phyloP scores from a whole-genome alignment of 23 tunicate species.

The Trididemnum clinides region DNA sequence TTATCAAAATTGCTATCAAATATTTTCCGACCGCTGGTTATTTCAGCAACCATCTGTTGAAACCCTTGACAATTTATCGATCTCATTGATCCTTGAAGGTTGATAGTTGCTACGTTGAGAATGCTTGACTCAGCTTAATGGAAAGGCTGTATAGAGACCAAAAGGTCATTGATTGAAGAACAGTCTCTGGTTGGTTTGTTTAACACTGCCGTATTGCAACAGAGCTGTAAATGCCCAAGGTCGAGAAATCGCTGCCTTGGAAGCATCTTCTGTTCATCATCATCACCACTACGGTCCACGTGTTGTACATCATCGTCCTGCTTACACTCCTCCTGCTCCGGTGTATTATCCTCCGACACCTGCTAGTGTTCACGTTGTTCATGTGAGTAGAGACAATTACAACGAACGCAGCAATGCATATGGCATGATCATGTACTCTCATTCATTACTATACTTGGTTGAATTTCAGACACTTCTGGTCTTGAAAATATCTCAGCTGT shows the following conservation, averaged over 20 bases:
- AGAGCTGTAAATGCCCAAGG: no score
- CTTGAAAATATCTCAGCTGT: no score
- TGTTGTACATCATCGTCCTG: slow-evolving; percentile 41
- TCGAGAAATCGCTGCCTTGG: no score
- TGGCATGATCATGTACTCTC: background rate
- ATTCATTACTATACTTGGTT: no score
- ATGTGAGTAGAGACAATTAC: slow-evolving; percentile 40
- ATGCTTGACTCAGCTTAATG: background rate
- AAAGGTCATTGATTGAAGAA: background rate
- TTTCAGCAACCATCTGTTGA: no score
- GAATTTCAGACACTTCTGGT: no score
- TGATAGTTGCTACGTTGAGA: no score
- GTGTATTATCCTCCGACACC: slow-evolving; percentile 48
- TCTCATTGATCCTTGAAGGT: no score
- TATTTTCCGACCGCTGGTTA: no score
- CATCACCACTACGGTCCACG: slow-evolving; percentile 53
- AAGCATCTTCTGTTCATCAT: slow-evolving; percentile 1
- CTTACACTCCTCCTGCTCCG: slow-evolving; percentile 46
- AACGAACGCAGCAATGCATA: background rate
- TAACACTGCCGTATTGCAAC: no score
- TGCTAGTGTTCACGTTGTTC: slow-evolving; percentile 51
- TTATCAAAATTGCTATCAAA: no score
- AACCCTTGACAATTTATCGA: no score
- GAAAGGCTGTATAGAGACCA: background rate
- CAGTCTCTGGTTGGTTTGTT: background rate